Evolutionary conservation across 2,797 vertebrate species (phyloP).

Genomic region (Melanotaenia nigrans): DNA sequence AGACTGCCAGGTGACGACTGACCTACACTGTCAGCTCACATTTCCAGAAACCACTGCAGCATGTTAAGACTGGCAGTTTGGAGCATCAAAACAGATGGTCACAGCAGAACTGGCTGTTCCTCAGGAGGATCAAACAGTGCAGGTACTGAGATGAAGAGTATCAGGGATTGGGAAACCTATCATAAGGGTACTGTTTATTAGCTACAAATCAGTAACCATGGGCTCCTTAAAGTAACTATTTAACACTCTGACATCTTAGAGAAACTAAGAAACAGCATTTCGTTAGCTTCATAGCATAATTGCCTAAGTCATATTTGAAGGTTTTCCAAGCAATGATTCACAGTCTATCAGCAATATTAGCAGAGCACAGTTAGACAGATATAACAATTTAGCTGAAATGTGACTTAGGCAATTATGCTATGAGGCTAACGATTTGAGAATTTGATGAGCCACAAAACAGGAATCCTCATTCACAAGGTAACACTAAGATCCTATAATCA

Average conservation of each 20-base stretch:
- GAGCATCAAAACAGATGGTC: slow-evolving; percentile 58
- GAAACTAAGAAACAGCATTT: slow-evolving; percentile 1
- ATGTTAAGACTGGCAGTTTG: slow-evolving; percentile 54
- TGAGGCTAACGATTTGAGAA: too few relatives aligned
- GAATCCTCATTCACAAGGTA: not conserved
- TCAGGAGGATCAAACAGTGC: slow-evolving; percentile 1
- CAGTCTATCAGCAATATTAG: too few relatives aligned
- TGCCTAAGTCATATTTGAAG: too few relatives aligned
- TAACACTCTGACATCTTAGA: not conserved
- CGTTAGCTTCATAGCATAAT: too few relatives aligned
- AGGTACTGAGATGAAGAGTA: not conserved
- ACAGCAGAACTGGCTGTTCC: slow-evolving; percentile 15
- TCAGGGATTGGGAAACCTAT: not conserved
- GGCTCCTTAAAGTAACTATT: not conserved
- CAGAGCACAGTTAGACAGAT: too few relatives aligned
- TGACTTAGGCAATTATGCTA: too few relatives aligned
- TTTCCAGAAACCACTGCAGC: slow-evolving; percentile 68
- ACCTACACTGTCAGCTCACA: slow-evolving; percentile 69
- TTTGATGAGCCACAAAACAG: slow-evolving; percentile 14
- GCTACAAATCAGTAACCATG: too few relatives aligned
- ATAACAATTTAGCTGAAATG: too few relatives aligned
- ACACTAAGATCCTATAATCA: not conserved
- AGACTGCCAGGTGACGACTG: slow-evolving; percentile 64
- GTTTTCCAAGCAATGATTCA: too few relatives aligned
- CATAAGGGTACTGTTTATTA: not conserved